phyloP scores from a whole-genome alignment of 2,888 invertebrate species.

The Nezara viridula region DNA sequence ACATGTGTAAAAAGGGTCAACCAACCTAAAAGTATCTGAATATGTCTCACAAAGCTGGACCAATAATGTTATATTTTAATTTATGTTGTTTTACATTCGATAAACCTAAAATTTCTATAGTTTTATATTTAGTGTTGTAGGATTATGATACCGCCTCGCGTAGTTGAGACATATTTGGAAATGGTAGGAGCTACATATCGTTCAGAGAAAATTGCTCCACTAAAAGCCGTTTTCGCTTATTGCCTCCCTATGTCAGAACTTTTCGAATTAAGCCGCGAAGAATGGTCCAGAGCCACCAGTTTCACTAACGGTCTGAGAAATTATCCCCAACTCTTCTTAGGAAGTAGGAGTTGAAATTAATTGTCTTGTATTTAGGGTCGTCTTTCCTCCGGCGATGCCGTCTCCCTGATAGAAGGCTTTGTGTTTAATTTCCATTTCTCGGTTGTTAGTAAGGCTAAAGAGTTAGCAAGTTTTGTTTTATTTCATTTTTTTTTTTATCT shows the following conservation, averaged over 20 bases:
- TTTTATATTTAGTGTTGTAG: neutral
- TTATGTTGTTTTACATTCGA: too few relatives aligned
- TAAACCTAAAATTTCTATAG: neutral
- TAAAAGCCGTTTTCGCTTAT: constrained; percentile 16
- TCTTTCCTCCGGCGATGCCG: neutral
- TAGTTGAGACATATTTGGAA: neutral
- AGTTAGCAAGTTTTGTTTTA: neutral
- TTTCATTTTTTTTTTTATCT: too few relatives aligned
- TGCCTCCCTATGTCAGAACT: constrained; percentile 13
- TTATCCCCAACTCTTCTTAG: neutral
- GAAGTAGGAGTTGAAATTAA: neutral
- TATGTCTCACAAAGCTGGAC: too few relatives aligned
- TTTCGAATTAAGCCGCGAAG: constrained; percentile 12
- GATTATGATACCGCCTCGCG: neutral
- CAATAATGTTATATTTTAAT: too few relatives aligned
- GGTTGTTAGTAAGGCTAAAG: neutral
- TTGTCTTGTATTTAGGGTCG: neutral
- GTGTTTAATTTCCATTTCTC: neutral
- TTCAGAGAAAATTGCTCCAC: neutral
- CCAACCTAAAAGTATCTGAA: too few relatives aligned
- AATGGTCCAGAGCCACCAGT: neutral
- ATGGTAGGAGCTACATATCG: neutral
- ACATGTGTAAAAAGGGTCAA: too few relatives aligned
- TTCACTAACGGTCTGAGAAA: constrained; percentile 9
- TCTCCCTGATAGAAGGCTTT: neutral